Evolutionary conservation across 2,797 vertebrate genomes (phyloP).

Genomic region (Spinus olivaceus): DNA sequence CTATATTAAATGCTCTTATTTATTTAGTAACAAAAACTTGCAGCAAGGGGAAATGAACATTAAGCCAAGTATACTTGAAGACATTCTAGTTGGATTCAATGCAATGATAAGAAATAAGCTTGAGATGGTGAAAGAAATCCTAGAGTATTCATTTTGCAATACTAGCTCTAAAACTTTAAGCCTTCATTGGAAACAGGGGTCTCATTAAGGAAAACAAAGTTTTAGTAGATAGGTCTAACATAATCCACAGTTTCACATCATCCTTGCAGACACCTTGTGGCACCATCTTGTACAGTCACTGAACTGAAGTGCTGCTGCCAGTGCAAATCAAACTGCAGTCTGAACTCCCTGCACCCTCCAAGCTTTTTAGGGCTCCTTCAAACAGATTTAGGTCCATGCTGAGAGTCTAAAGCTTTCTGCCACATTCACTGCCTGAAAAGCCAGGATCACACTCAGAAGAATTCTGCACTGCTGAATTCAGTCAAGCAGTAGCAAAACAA

Average conservation of each 20-base stretch:
- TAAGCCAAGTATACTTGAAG: slow-evolving; percentile 17
- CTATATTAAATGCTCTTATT: background rate
- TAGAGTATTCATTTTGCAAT: background rate
- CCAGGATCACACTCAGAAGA: background rate
- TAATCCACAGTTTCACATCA: background rate
- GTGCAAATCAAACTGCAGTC: background rate
- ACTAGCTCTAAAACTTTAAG: background rate
- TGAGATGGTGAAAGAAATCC: background rate
- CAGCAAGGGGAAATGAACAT: background rate
- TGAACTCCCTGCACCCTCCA: background rate
- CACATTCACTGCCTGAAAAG: background rate
- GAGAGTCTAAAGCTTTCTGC: background rate
- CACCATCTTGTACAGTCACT: background rate
- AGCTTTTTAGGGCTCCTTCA: background rate
- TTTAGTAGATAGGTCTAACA: background rate
- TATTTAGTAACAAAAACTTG: slow-evolving; percentile 24
- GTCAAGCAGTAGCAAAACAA: background rate
- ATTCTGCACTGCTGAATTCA: background rate
- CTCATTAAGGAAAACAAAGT: background rate
- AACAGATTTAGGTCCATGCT: background rate
- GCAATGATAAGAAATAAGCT: background rate
- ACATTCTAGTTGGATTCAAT: background rate
- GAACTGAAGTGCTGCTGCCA: background rate
- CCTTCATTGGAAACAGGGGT: background rate
- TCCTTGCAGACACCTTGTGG: background rate